Percentiles rank a stretch among this genome's conserved stretches.
phyloP scores from a whole-genome alignment of 2,888 invertebrate genomes.

The Trichogramma dendrolimi region DNA sequence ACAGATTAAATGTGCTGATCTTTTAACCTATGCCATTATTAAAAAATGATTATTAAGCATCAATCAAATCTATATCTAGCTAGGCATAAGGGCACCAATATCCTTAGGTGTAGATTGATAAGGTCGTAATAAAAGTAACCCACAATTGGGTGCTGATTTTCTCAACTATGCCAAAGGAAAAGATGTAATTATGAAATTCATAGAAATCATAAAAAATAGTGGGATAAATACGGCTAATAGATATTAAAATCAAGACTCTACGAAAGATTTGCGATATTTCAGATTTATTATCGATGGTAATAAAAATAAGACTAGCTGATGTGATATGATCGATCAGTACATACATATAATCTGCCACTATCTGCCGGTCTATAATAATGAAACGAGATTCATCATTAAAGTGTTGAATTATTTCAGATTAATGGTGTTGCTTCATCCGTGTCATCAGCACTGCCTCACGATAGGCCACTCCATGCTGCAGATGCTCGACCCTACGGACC shows the following conservation, averaged over 20 bases:
- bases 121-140: too few relatives aligned
- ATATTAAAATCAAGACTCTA: not conserved
- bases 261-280: not conserved
- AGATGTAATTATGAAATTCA: too few relatives aligned
- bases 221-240: not conserved
- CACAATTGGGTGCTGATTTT: too few relatives aligned
- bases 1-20: too few relatives aligned
- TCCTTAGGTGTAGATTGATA: too few relatives aligned
- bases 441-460: constrained; percentile 79
- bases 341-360: not conserved
- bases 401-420: constrained; percentile 35
- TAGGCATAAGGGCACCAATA: too few relatives aligned
- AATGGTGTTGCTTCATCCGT: constrained; percentile 65
- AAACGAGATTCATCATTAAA: not conserved
- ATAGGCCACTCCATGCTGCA: constrained; percentile 80
- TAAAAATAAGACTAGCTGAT: not conserved
- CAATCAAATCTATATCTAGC: too few relatives aligned
- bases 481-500: constrained; percentile 60
- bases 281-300: too few relatives aligned
- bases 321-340: not conserved
- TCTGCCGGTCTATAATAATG: not conserved
- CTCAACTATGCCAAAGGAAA: too few relatives aligned
- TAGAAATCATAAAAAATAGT: not conserved
- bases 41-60: too few relatives aligned
- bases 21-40: too few relatives aligned